A percentile compares a stretch with the other conserved stretches of the same genome.
These are phyloP conservation scores for Lepidothrix coronata DNA, from an alignment of 2,113 vertebrate species.

Conservation along the genomic window DNA sequence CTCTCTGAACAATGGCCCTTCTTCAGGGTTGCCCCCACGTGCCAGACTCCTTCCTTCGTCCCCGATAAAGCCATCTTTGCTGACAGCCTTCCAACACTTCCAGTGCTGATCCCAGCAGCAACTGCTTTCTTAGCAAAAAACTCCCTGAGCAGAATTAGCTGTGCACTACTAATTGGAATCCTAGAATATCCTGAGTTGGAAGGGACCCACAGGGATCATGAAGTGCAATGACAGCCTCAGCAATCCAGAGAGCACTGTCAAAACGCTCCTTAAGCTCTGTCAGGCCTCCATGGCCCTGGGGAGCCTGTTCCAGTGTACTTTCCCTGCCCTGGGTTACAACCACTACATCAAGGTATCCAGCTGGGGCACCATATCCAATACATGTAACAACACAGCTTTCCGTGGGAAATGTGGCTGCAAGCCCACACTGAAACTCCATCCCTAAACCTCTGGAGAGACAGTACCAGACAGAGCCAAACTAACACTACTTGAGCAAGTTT, in stretches of 20 bases:
- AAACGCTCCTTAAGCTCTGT: background rate
- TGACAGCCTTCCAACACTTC: fast-evolving
- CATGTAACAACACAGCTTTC: background rate
- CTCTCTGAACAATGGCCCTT: background rate
- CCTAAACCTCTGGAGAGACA: background rate
- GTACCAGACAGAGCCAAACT: background rate
- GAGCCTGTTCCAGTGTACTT: background rate
- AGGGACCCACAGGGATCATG: background rate
- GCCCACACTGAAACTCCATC: background rate
- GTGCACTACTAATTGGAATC: background rate
- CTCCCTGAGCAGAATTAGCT: background rate
- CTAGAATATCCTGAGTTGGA: background rate
- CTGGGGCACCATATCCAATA: background rate
- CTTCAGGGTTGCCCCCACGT: background rate
- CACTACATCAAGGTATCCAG: background rate
- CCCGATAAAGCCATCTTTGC: background rate
- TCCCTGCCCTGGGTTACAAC: background rate
- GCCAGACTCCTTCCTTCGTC: background rate
- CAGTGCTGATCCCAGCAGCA: background rate
- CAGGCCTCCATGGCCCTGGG: background rate
- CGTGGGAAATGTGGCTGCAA: background rate
- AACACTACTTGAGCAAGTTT: fast-evolving
- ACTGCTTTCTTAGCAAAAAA: background rate
- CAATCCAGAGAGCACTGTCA: background rate
- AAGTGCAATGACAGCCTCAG: background rate